Evolutionary conservation across 1,140 invertebrate genomes (phyloP), one percentile per base, ranked within the genome.

Genomic region (Drosophila ogumai): DNA sequence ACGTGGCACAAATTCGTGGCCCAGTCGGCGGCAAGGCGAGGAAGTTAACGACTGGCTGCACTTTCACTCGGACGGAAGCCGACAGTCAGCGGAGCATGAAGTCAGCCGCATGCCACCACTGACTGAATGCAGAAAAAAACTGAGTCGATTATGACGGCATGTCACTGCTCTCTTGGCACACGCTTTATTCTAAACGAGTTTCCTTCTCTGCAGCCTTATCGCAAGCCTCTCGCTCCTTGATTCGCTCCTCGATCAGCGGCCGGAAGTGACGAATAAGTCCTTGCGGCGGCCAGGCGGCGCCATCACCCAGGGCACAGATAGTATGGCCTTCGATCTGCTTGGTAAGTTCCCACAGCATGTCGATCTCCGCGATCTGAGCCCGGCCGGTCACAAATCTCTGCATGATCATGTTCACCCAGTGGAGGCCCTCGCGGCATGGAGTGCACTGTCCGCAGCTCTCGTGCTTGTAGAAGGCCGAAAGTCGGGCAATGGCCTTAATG

Each of bases 371-470:
- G 3, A 52, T n/a, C 25, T 82, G 32, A 0, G 90, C 90, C 22
- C 72, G 67, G 0, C 90, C 90, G 0, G 64, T 81, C 4, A 88
- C 90, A 28, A 91, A 79, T 19, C 90, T 82, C 32, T 90, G 84
- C 90, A 91, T 91, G 15, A 91, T 91, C 12, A 90, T 59, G 34
- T 79, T 75, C 12, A 92, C 64, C 91, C 91, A 92, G 44, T 80
- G 78, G 0, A 82, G 61, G 9, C 96, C 96, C 92, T 97, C 96
- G 22, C 96, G 93, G 79, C 96, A 97, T 6, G 96, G 96, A 10
- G 96, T 97, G 81, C 96, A 97, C 93, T 96, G 96, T 22, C 96
- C 96, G 93, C 96, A 97, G 63, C 95, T 96, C 90, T 97, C 96
- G 79, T 97, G 96, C 85, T 96, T 95, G 91, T 97, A 97, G 91